Conservation (phyloP, 2,888 invertebrate genomes). For the Scaptomyza polygonia region DNA sequence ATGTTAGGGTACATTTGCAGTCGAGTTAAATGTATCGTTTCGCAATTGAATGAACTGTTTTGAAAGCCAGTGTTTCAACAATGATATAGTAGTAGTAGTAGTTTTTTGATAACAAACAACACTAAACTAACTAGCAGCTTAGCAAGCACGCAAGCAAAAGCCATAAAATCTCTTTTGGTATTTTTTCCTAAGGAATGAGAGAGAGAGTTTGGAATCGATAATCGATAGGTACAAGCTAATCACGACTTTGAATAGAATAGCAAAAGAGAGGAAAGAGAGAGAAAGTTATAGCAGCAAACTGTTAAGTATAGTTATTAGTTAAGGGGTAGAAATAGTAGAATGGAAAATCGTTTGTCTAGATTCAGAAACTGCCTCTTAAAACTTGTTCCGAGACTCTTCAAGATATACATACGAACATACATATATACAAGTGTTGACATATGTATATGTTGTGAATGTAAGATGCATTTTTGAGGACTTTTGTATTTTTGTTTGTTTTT, state of each 20-base stretch:
- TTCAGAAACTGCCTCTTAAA: constrained; percentile 3
- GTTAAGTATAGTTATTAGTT: constrained; percentile 25
- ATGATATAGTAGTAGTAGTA: constrained; percentile 8
- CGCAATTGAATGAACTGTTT: constrained; percentile 7
- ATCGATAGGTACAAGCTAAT: constrained; percentile 6
- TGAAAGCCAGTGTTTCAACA: constrained; percentile 23
- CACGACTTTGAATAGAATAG: constrained; percentile 7
- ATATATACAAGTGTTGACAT: background rate
- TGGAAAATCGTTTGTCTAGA: background rate
- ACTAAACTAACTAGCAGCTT: constrained; percentile 49
- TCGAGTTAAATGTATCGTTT: constrained; percentile 22
- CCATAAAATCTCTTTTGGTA: background rate
- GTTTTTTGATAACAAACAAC: constrained; percentile 43
- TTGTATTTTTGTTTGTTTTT: background rate
- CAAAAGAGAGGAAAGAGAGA: constrained; percentile 11
- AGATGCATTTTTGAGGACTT: constrained; percentile 2
- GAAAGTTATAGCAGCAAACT: constrained; percentile 18
- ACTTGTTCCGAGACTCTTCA: background rate
- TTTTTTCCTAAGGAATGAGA: no score
- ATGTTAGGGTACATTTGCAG: constrained; percentile 14
- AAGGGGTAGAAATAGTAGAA: background rate
- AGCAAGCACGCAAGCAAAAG: constrained; percentile 53
- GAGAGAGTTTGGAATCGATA: background rate
- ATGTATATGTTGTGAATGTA: background rate
- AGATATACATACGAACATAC: background rate